Evolutionary conservation across 2,113 vertebrate species (phyloP).

Genomic region (Platichthys stellatus): DNA sequence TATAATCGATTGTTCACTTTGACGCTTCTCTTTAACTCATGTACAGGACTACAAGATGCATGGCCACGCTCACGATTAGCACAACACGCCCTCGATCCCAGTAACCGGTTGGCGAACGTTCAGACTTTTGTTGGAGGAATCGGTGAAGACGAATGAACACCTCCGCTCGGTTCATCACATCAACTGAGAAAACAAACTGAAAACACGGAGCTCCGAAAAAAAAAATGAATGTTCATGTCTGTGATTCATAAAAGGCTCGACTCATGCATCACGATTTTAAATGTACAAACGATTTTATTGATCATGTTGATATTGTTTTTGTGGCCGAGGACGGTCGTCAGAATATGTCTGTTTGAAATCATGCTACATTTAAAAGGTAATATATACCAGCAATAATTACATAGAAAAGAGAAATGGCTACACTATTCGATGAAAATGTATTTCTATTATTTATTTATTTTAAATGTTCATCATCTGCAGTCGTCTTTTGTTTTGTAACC

Average conservation of each 20-base stretch:
- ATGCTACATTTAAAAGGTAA: constrained; percentile 78
- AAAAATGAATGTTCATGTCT: constrained; percentile 69
- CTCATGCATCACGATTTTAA: constrained; percentile 59
- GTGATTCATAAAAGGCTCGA: constrained; percentile 61
- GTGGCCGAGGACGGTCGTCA: constrained; percentile 54
- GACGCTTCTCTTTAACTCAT: constrained; percentile 43
- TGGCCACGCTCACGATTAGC: constrained; percentile 59
- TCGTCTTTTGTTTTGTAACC: constrained; percentile 52
- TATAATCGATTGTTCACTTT: constrained; percentile 45
- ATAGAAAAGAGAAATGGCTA: constrained; percentile 76
- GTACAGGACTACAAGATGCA: constrained; percentile 61
- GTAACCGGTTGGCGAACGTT: constrained; percentile 16
- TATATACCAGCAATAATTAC: constrained; percentile 82
- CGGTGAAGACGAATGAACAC: constrained; percentile 9
- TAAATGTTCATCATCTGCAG: constrained; percentile 61
- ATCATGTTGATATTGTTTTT: constrained; percentile 66
- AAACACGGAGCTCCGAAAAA: constrained; percentile 27
- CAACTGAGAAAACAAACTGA: background rate
- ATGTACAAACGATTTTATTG: constrained; percentile 69
- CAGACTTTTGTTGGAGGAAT: constrained; percentile 2
- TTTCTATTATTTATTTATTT: constrained; percentile 82
- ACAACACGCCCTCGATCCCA: constrained; percentile 55
- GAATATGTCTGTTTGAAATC: constrained; percentile 66
- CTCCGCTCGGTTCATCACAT: constrained; percentile 20
- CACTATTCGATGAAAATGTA: constrained; percentile 75